Base-by-base conservation (phyloP, 2,113 vertebrate species). In the Gopherus evgoodei region DNA sequence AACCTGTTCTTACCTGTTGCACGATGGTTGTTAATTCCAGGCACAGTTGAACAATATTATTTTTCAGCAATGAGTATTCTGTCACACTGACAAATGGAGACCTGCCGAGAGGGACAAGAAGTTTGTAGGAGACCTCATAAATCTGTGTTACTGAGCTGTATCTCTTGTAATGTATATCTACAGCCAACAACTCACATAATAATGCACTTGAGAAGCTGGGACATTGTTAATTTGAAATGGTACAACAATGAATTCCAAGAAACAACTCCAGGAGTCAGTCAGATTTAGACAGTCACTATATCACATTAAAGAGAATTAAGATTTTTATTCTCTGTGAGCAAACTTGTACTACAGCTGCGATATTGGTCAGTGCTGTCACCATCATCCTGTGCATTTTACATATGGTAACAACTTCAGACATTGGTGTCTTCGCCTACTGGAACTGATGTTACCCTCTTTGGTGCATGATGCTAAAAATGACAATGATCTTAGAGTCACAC, bases 11-110 rank as follows among this genome's bases (percentile, higher is more conserved):
- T 98, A 99, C 99, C 99, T 99, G 99, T 98, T 99, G 99, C 97
- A 99, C 99, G 83, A 99, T 99, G 97, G 99, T 98, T 91, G 99
- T 99, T 96, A 99, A 97, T 98, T 99, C 99, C 97, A 99, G 98
- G 98, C 99, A 99, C 98, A 99, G 98, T 98, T 99, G 99, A 98
- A 99, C 99, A 87, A 99, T 99, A 97, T 99, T 99, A 97, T 98
- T 99, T 98, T 99, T 99, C 98, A 99, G 98, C 97, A 99, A 98
- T 25, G 99, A 99, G 96, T 99, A 99, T 97, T 99, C 99, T 80
- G 99, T 99, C 98, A 99, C 99, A 5, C 98, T 99, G 97, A 99
- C 99, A 95, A 99, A 99, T 1, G 99, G 99, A 97, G 99, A 99
- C 98, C 99, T 99, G 98, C 29, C 95, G 24, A 93, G 69, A 93